Conservation (phyloP, 1,140 invertebrate species). For the Tetramorium simillimum region DNA sequence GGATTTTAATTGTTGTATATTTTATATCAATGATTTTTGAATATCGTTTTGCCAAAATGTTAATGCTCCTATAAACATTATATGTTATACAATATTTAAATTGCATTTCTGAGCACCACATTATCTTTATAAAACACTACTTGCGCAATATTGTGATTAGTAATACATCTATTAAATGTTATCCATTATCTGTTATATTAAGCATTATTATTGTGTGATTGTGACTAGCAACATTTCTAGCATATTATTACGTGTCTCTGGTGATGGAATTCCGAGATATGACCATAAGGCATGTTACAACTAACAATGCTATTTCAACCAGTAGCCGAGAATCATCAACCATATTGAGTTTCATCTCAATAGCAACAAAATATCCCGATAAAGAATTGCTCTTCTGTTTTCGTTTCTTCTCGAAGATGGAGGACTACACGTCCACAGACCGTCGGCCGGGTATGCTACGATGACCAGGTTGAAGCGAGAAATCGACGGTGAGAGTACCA, state of each 20-base stretch:
- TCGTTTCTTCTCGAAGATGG: slow-evolving; percentile 61
- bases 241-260: background rate
- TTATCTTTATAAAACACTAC: background rate
- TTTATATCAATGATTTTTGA: background rate
- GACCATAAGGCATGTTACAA: slow-evolving; percentile 11
- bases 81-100: slow-evolving; percentile 1
- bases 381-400: slow-evolving; percentile 62
- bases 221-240: slow-evolving; percentile 11
- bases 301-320: slow-evolving; percentile 42
- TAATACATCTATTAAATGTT: slow-evolving; percentile 20
- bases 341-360: background rate
- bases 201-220: slow-evolving; percentile 1
- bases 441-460: background rate
- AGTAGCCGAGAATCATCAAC: slow-evolving; percentile 39
- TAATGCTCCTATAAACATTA: background rate
- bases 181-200: slow-evolving; percentile 11
- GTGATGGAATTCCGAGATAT: slow-evolving; percentile 23
- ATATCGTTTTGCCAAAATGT: background rate
- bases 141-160: background rate
- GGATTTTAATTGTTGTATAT: background rate
- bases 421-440: background rate
- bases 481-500: slow-evolving; percentile 44
- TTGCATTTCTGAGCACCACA: background rate
- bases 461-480: slow-evolving; percentile 54
- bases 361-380: background rate